A percentile compares a stretch with the other conserved stretches of the same genome.
Evolutionary conservation across 2,113 vertebrate genomes (phyloP).

Genomic region (Pipra filicauda): DNA sequence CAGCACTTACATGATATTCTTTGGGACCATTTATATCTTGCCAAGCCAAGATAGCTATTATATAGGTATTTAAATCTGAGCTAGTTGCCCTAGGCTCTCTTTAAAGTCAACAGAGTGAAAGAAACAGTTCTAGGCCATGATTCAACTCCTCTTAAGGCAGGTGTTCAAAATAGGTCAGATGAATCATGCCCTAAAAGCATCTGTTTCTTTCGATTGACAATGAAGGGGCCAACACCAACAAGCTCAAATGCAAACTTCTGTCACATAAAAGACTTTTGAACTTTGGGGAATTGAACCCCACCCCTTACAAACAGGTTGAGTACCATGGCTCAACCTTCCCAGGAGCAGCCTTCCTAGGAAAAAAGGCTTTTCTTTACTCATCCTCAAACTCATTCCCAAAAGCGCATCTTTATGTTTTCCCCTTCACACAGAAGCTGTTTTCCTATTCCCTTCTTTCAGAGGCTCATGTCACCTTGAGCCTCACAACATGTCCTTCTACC

Average conservation of each 20-base stretch:
- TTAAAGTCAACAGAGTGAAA: neutral
- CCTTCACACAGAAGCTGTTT: neutral
- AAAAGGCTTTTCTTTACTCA: neutral
- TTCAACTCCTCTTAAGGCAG: constrained; percentile 43
- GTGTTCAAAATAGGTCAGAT: constrained; percentile 42
- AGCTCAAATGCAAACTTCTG: neutral
- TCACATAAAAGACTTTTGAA: neutral
- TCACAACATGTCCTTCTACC: neutral
- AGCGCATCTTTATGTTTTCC: neutral
- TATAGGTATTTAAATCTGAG: constrained; percentile 6
- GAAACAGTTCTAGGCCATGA: constrained; percentile 28
- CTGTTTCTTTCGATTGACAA: constrained; percentile 28
- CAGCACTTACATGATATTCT: neutral
- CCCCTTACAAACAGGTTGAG: neutral
- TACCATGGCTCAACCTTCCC: neutral
- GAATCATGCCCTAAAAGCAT: constrained; percentile 46
- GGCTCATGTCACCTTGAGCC: constrained; percentile 13
- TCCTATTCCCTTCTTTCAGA: neutral
- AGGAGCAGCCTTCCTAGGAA: neutral
- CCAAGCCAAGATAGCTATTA: neutral
- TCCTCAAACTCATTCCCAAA: neutral
- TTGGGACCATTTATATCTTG: neutral
- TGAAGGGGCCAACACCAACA: neutral
- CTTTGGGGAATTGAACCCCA: neutral
- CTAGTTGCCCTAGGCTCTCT: neutral